Conservation (phyloP, 1,140 invertebrate genomes). For the Elymnias hypermnestra region DNA sequence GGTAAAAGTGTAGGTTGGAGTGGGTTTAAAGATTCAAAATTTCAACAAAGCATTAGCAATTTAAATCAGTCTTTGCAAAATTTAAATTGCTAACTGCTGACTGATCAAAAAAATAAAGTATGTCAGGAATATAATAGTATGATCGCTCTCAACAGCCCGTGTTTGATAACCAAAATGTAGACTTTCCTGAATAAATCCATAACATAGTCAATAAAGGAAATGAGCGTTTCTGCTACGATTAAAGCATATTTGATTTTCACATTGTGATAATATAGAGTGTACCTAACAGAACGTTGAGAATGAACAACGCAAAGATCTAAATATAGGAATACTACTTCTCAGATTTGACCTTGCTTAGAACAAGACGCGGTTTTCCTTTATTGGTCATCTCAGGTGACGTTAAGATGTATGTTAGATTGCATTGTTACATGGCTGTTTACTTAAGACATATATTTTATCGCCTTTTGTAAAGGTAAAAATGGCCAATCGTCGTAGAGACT, state of each 20-base stretch:
- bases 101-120: no score
- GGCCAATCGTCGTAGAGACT: neutral
- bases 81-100: no score
- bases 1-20: neutral
- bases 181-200: neutral
- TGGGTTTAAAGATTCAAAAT: no score
- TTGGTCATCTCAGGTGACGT: slow-evolving; percentile 22
- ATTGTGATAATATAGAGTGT: no score
- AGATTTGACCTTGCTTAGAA: slow-evolving; percentile 12
- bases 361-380: slow-evolving; percentile 15
- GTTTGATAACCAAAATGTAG: no score
- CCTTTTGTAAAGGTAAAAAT: neutral
- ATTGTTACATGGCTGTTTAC: slow-evolving; percentile 5
- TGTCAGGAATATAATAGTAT: no score
- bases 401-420: slow-evolving; percentile 15
- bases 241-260: no score
- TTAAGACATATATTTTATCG: slow-evolving; percentile 1
- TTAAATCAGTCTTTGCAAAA: no score
- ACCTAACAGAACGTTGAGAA: slow-evolving; percentile 10
- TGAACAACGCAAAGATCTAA: slow-evolving; percentile 3
- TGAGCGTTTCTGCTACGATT: no score
- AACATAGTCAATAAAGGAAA: neutral
- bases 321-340: slow-evolving; percentile 3
- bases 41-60: no score
- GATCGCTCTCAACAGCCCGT: no score